Percentiles rank a stretch among this genome's conserved stretches.
Evolutionary conservation across 1,140 invertebrate genomes (phyloP).

Genomic region (Papilio polyxenes): DNA sequence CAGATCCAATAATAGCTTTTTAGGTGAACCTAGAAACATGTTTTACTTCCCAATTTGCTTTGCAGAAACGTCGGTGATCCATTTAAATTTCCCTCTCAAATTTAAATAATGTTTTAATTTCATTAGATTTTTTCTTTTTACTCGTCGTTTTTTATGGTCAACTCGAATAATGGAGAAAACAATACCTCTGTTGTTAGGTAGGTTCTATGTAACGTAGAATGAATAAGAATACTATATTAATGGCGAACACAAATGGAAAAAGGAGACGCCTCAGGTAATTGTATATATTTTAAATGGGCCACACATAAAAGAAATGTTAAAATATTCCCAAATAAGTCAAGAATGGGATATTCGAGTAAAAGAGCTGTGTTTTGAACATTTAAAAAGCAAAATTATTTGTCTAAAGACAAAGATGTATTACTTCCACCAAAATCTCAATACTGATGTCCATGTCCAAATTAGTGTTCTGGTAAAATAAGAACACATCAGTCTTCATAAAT

Average conservation of each 20-base stretch:
- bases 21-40: not conserved
- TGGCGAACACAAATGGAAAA: no score
- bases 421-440: constrained; percentile 11
- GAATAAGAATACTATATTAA: no score
- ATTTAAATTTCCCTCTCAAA: not conserved
- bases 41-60: constrained; percentile 1
- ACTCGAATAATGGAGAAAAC: not conserved
- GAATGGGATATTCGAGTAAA: not conserved
- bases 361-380: not conserved
- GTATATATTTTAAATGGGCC: no score
- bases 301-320: not conserved
- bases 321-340: not conserved
- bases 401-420: constrained; percentile 4
- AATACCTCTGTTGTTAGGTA: not conserved
- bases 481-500: not conserved
- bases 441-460: not conserved
- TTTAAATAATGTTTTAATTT: no score
- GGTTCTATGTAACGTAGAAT: no score
- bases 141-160: no score
- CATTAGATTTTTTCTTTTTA: no score
- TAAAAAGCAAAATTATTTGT: no score
- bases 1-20: constrained; percentile 8
- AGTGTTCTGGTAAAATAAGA: not conserved
- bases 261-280: no score
- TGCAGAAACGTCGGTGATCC: not conserved